A percentile compares a stretch with the other conserved stretches of the same genome.
These are phyloP conservation scores for Hippocampus mohnikei DNA, from an alignment of 2,113 vertebrate genomes.

Conservation along the genomic window DNA sequence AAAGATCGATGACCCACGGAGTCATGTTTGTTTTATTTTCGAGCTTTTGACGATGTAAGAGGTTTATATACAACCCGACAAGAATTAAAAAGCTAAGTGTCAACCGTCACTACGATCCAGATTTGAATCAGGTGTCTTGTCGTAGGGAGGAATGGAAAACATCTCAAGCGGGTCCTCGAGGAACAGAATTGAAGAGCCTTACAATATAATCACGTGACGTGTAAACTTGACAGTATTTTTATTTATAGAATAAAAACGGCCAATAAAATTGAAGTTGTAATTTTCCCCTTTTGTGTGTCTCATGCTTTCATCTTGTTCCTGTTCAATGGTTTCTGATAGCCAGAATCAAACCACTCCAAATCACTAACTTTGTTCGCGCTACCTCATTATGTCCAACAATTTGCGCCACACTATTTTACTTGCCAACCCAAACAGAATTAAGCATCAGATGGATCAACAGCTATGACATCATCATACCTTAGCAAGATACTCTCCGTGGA, in stretches of 20 bases:
- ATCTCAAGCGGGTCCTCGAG: too few species aligned
- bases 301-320: slow-evolving; percentile 59
- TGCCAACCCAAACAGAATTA: neutral
- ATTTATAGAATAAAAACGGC: neutral
- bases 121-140: too few species aligned
- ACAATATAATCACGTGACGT: slow-evolving; percentile 69
- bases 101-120: too few species aligned
- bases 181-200: too few species aligned
- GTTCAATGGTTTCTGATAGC: slow-evolving; percentile 22
- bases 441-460: neutral
- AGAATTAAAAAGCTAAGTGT: too few species aligned
- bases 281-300: neutral
- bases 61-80: too few species aligned
- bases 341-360: too few species aligned
- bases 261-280: neutral
- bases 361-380: too few species aligned
- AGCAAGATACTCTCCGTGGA: slow-evolving; percentile 96
- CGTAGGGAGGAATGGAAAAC: too few species aligned
- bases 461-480: slow-evolving; percentile 52
- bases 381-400: neutral
- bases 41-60: too few species aligned
- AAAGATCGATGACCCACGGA: too few species aligned
- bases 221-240: neutral
- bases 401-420: neutral
- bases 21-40: too few species aligned